Conservation (phyloP, 2,113 vertebrate species). For the Paedocypris sp. region DNA sequence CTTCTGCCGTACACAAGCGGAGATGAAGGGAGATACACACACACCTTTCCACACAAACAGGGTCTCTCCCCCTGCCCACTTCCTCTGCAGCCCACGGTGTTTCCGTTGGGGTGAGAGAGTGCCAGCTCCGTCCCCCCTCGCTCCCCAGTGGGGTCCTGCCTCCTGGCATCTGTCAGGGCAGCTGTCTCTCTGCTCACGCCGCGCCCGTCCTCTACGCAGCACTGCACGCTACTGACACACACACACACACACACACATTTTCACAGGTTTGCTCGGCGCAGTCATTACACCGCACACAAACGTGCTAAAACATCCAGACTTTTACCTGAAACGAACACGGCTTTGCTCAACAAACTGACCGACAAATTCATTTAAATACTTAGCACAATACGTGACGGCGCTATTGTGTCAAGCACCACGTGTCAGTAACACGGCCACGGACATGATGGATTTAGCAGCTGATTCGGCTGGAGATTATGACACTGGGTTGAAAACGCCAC, state of each 20-base stretch:
- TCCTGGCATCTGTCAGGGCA: slow-evolving; percentile 76
- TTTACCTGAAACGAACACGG: background rate
- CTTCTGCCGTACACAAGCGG: background rate
- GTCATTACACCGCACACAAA: slow-evolving; percentile 15
- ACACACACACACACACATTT: slow-evolving; percentile 18
- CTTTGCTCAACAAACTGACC: slow-evolving; percentile 12
- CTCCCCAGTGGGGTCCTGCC: slow-evolving; percentile 73
- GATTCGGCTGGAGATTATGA: slow-evolving; percentile 25
- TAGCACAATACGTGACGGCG: background rate
- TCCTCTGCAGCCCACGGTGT: slow-evolving; percentile 69
- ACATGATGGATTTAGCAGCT: slow-evolving; percentile 15
- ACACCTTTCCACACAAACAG: slow-evolving; percentile 37
- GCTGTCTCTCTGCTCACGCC: slow-evolving; percentile 63
- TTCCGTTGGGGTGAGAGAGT: slow-evolving; percentile 69
- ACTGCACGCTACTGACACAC: slow-evolving; percentile 48
- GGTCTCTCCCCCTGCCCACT: slow-evolving; percentile 69
- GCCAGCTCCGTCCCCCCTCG: slow-evolving; percentile 63
- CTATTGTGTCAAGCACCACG: background rate
- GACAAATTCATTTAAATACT: slow-evolving; percentile 35
- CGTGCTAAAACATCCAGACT: background rate
- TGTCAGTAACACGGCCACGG: slow-evolving; percentile 15
- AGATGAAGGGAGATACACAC: slow-evolving; percentile 17
- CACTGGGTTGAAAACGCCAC: slow-evolving; percentile 7
- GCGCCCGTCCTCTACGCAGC: slow-evolving; percentile 47
- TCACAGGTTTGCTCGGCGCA: slow-evolving; percentile 31